Base-by-base conservation (phyloP, 92 coral and sea anemone genomes). In the Epizoanthus illoricatus region DNA sequence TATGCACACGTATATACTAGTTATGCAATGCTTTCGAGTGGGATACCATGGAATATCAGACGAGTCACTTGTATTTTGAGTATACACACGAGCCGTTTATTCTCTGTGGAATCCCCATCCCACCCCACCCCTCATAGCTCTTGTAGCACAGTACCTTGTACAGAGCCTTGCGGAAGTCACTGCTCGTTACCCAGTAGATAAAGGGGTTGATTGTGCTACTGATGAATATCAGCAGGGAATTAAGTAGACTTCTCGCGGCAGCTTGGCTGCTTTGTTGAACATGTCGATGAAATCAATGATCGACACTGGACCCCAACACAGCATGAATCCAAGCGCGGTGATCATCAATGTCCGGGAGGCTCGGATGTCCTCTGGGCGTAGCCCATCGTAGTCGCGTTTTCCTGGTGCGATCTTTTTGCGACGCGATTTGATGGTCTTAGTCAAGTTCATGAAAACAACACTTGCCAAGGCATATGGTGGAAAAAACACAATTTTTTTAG, bases 241-340 rank as follows among this genome's bases (percentile, higher is more conserved):
- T 86, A 40, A 91, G 63, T 84, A 91, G 61, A 91, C 89, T 67
- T 81, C 84, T 41, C 95, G 92, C 13, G 95, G 95, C 18, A 91
- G 84, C 73, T 83, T 86, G 71, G 89, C 86, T 40, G 90, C 94
- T 47, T 90, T 92, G 56, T 69, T 42, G 52, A 86, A 84, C n/a
- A 56, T 64, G 23, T 71, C 87, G 13, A 80, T 66, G 68, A 85
- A 85, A 72, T 84, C 88, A 16, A 69, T 45, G 28, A 69, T 69
- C 74, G 94, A 86, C 11, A 85, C 94, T 20, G 94, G 94, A 5
- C 71, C n/a, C 89, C 91, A 90, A 67, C 94, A 90, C 60, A 90
- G 13, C 65, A 81, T 87, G 71, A 80, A 90, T 3, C 91, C 94
- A 69, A 87, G 73, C 19, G 94, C 88, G 56, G 94, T 85, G 11